A percentile compares a stretch with the other conserved stretches of the same genome.
Evolutionary conservation across 2,888 invertebrate genomes (phyloP).

Genomic region (Julus scanicus): DNA sequence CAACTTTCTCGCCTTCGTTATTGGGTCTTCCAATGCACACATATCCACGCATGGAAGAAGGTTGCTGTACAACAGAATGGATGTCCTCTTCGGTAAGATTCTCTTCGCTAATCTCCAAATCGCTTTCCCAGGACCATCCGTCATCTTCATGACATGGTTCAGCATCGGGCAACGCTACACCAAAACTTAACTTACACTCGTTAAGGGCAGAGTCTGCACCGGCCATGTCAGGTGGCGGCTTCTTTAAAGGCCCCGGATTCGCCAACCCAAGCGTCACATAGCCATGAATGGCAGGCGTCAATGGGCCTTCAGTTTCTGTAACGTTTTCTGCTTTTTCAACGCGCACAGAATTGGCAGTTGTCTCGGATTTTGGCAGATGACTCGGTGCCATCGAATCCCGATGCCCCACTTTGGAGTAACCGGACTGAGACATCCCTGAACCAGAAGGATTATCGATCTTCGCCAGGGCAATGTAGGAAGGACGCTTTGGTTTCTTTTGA

Average conservation of each 20-base stretch:
- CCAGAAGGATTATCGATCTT: not conserved
- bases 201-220: not conserved
- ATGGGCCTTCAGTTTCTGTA: not conserved
- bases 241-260: not conserved
- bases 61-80: constrained; percentile 11
- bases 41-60: not conserved
- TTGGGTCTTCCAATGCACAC: not conserved
- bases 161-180: not conserved
- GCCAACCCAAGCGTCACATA: not conserved
- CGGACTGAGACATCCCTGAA: not conserved
- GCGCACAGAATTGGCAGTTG: not conserved
- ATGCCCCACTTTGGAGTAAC: constrained; percentile 1
- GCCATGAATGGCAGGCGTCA: not conserved
- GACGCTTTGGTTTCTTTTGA: constrained; percentile 30
- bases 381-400: not conserved
- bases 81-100: constrained; percentile 25
- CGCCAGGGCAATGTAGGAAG: not conserved
- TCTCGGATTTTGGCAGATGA: not conserved
- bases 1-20: not conserved
- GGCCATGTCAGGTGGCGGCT: not conserved
- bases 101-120: not conserved
- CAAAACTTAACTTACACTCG: not conserved
- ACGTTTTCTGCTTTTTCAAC: not conserved
- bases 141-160: not conserved
- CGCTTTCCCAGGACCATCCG: constrained; percentile 2